These are phyloP conservation scores for Anagyrus pseudococci DNA, from an alignment of 2,888 invertebrate species.

Conservation along the genomic window DNA sequence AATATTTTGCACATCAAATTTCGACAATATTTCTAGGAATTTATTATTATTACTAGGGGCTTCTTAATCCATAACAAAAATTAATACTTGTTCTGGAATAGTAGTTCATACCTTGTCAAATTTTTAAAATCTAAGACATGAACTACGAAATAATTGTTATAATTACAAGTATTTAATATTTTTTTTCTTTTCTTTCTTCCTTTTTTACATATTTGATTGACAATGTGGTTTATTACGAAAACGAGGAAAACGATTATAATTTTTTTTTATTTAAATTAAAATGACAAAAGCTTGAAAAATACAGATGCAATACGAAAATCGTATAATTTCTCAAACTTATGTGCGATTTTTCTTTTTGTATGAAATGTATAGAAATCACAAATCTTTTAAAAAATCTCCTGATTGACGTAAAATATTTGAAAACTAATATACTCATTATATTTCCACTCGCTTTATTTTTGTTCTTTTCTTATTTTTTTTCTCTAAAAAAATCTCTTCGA, in stretches of 20 bases:
- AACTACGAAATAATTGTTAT: constrained; percentile 33
- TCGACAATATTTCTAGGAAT: constrained; percentile 8
- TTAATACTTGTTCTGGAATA: constrained; percentile 32
- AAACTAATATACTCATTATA: constrained; percentile 9
- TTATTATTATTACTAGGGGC: constrained; percentile 21
- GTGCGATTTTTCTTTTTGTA: constrained; percentile 23
- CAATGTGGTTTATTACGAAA: constrained; percentile 25
- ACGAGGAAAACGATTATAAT: constrained; percentile 16
- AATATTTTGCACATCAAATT: constrained; percentile 24
- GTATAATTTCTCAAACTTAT: constrained; percentile 23
- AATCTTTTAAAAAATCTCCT: constrained; percentile 18
- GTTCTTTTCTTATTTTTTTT: constrained; percentile 28
- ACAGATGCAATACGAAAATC: constrained; percentile 12
- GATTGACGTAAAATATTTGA: background rate
- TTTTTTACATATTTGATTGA: constrained; percentile 21
- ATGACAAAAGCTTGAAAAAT: constrained; percentile 21
- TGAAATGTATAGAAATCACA: constrained; percentile 34
- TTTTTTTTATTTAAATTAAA: constrained; percentile 31
- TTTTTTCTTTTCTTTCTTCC: too few relatives aligned
- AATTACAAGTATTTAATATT: constrained; percentile 32
- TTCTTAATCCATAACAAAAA: constrained; percentile 23
- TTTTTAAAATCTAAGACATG: constrained; percentile 18
- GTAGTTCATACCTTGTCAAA: constrained; percentile 10
- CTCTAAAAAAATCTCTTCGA: constrained; percentile 20
- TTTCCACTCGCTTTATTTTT: constrained; percentile 21